These are phyloP conservation scores for Trichopria drosophilae DNA, from an alignment of 2,888 invertebrate species.

Conservation along the genomic window DNA sequence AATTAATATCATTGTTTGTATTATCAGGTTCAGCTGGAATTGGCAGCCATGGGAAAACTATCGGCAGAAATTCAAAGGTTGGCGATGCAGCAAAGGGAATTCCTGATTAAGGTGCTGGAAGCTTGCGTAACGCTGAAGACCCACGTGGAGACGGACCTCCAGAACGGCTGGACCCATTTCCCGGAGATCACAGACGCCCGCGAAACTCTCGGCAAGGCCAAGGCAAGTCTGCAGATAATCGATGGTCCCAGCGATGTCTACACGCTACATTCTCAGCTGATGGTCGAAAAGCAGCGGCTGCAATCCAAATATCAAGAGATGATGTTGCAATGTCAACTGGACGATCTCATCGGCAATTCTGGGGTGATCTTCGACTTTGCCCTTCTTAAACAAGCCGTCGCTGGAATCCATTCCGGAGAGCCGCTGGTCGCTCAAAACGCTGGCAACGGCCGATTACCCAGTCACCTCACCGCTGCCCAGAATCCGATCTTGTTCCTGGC, in stretches of 20 bases:
- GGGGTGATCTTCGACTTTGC: conserved; percentile 70
- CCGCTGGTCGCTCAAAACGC: conserved; percentile 52
- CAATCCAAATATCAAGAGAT: conserved; percentile 72
- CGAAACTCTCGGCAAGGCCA: conserved; percentile 66
- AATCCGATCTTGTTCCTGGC: conserved; percentile 74
- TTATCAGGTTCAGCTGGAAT: conserved; percentile 64
- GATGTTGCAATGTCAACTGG: conserved; percentile 72
- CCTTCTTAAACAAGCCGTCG: conserved; percentile 68
- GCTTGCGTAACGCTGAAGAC: conserved; percentile 75
- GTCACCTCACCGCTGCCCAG: conserved; percentile 60
- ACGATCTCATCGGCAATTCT: conserved; percentile 70
- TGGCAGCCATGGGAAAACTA: conserved; percentile 70
- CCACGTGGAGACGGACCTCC: conserved; percentile 74
- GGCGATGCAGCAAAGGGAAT: conserved; percentile 72
- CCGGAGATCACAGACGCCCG: conserved; percentile 69
- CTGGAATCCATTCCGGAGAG: conserved; percentile 66
- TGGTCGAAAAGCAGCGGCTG: conserved; percentile 69
- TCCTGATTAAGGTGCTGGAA: conserved; percentile 72
- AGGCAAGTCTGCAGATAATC: conserved; percentile 64
- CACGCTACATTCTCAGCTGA: conserved; percentile 65
- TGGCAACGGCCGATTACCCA: conserved; percentile 47
- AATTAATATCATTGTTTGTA: not conserved
- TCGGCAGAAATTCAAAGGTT: conserved; percentile 72
- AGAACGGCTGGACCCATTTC: conserved; percentile 68
- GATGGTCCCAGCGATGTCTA: conserved; percentile 67